phyloP scores from a whole-genome alignment of 2,888 invertebrate species.

The Pollenia labialis region DNA sequence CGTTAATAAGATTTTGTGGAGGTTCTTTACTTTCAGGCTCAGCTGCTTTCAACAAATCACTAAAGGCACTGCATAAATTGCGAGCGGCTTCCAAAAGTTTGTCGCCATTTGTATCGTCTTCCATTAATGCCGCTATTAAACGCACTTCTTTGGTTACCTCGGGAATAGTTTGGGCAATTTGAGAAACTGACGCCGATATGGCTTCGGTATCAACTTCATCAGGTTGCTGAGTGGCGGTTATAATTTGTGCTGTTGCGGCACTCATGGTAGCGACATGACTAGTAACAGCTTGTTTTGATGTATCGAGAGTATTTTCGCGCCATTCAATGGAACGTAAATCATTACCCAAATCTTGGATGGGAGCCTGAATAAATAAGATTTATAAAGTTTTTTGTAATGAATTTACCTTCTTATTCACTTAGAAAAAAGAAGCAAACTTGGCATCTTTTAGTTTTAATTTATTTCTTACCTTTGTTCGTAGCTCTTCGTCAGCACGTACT shows the following conservation, averaged over 20 bases:
- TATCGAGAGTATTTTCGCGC: slow-evolving; percentile 97
- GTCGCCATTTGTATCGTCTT: slow-evolving; percentile 93
- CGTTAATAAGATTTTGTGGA: slow-evolving; percentile 95
- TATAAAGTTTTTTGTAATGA: not conserved
- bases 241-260: slow-evolving; percentile 98
- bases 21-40: slow-evolving; percentile 98
- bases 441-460: not conserved
- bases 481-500: slow-evolving; percentile 92
- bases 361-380: slow-evolving; percentile 77
- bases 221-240: slow-evolving; percentile 93
- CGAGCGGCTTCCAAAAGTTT: slow-evolving; percentile 95
- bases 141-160: slow-evolving; percentile 94
- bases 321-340: slow-evolving; percentile 95
- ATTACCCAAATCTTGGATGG: slow-evolving; percentile 90
- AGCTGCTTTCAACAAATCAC: slow-evolving; percentile 96
- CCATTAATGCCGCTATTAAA: slow-evolving; percentile 97
- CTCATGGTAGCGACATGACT: slow-evolving; percentile 99
- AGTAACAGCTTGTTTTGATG: slow-evolving; percentile 97
- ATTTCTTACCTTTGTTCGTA: slow-evolving; percentile 85
- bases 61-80: slow-evolving; percentile 95
- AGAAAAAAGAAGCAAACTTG: not conserved
- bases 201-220: slow-evolving; percentile 98
- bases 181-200: slow-evolving; percentile 98
- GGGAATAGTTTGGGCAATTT: slow-evolving; percentile 97
- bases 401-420: not conserved